phyloP scores from a whole-genome alignment of 2,797 vertebrate genomes.

The Nasua narica region DNA sequence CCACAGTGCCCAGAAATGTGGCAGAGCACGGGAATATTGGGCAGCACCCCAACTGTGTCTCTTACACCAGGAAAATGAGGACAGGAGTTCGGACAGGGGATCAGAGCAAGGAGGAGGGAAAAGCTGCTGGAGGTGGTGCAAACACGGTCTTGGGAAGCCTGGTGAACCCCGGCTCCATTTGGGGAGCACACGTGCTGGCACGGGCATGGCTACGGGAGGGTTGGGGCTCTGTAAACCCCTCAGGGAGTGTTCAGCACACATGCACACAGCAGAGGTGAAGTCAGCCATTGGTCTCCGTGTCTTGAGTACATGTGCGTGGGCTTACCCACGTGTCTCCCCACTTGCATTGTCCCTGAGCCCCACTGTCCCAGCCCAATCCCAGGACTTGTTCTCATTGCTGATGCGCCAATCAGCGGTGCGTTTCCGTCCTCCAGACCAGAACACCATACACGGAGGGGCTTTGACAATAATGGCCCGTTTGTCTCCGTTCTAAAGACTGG shows the following conservation, averaged over 20 bases:
- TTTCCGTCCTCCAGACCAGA: not conserved
- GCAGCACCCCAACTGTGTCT: not conserved
- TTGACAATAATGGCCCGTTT: not conserved
- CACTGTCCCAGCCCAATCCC: not conserved
- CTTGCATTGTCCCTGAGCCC: no score
- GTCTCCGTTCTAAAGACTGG: not conserved
- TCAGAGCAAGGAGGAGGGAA: not conserved
- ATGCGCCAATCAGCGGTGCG: not conserved
- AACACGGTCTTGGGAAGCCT: not conserved
- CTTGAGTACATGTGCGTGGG: not conserved
- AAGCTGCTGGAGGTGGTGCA: not conserved
- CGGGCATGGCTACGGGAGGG: not conserved
- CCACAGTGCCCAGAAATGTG: not conserved
- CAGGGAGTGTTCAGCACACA: not conserved
- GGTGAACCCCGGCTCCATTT: not conserved
- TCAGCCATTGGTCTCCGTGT: not conserved
- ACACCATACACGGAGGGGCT: not conserved
- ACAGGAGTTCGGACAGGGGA: not conserved
- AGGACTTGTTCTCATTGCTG: not conserved
- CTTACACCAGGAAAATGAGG: not conserved
- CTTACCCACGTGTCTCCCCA: not conserved
- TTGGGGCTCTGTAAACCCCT: fast-evolving
- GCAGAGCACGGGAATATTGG: no score
- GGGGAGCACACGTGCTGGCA: not conserved
- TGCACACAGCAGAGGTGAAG: not conserved